Evolutionary conservation across 2,888 invertebrate species (phyloP).

Genomic region (Thera obeliscata): DNA sequence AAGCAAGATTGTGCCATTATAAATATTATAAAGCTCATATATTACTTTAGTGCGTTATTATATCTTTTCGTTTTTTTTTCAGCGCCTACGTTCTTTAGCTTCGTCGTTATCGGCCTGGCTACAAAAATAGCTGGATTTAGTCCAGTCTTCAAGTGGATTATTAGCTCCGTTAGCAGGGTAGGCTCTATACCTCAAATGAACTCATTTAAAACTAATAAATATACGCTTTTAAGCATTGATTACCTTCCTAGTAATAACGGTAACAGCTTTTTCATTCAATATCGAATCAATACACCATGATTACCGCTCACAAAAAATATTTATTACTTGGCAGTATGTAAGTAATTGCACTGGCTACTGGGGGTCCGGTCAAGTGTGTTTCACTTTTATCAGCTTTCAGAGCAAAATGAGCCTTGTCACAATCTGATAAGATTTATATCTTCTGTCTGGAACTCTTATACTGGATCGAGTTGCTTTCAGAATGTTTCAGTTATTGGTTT

Average conservation of each 20-base stretch:
- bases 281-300: conserved; percentile 40
- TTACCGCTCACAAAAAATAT: conserved; percentile 40
- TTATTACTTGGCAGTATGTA: conserved; percentile 38
- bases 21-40: no score
- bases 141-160: neutral
- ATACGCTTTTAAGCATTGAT: conserved; percentile 19
- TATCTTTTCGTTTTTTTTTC: no score
- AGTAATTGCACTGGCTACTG: conserved; percentile 41
- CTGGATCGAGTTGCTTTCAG: no score
- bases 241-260: conserved; percentile 35
- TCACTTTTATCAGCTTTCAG: conserved; percentile 14
- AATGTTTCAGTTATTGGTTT: no score
- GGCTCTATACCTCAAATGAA: neutral
- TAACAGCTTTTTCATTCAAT: conserved; percentile 39
- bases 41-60: no score
- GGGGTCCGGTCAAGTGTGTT: conserved; percentile 9
- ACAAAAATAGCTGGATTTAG: neutral
- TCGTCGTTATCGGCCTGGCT: neutral
- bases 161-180: neutral
- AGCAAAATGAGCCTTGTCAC: conserved; percentile 7
- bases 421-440: neutral
- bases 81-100: no score
- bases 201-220: conserved; percentile 12
- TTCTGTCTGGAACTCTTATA: no score
- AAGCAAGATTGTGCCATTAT: no score